phyloP scores from a whole-genome alignment of 2,113 vertebrate genomes.

The Oplegnathus fasciatus region DNA sequence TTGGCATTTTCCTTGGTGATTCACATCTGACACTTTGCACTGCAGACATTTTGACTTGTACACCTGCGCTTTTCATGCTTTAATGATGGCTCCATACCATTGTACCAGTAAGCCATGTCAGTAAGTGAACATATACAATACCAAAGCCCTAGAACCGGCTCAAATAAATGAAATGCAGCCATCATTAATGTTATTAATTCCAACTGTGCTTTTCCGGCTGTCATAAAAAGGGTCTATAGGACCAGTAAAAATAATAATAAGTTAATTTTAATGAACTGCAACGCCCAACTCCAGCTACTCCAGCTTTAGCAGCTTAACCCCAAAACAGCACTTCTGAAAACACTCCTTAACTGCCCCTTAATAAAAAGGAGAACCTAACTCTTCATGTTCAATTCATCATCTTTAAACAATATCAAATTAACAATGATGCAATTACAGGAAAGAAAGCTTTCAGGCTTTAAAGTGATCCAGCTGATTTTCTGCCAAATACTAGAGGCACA shows the following conservation, averaged over 20 bases:
- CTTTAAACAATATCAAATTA: not conserved
- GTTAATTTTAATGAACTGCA: not conserved
- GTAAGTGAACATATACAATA: not conserved
- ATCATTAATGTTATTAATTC: not conserved
- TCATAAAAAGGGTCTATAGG: not conserved
- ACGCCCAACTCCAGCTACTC: too few relatives aligned
- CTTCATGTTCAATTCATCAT: not conserved
- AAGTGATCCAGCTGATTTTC: not conserved
- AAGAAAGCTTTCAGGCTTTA: not conserved
- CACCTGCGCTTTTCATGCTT: too few relatives aligned
- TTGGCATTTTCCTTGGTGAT: too few relatives aligned
- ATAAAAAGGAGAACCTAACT: not conserved
- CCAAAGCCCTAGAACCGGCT: not conserved
- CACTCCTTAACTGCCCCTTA: not conserved
- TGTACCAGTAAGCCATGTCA: too few relatives aligned
- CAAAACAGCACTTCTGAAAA: not conserved
- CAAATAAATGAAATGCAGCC: not conserved
- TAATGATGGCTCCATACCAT: too few relatives aligned
- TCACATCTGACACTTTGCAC: too few relatives aligned
- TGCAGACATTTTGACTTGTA: too few relatives aligned
- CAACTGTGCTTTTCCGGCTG: too few relatives aligned
- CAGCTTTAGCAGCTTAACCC: not conserved
- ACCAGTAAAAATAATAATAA: not conserved
- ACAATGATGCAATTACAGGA: not conserved
- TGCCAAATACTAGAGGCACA: not conserved